Evolutionary conservation across 2,888 invertebrate species (phyloP).

Genomic region (Drosophila mimetica): DNA sequence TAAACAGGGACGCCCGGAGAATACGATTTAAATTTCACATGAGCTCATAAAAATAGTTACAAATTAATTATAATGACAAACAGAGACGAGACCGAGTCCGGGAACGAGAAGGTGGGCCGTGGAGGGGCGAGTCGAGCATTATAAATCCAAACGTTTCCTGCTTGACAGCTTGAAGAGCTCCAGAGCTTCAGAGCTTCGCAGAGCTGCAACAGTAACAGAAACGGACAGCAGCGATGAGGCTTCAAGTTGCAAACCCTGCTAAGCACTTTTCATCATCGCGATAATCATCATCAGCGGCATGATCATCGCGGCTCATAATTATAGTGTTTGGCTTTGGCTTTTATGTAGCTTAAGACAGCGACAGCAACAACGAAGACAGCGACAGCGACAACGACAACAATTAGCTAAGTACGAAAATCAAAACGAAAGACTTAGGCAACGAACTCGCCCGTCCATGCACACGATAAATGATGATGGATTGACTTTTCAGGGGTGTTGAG

Average conservation of each 20-base stretch:
- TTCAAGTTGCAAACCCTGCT: conserved; percentile 55
- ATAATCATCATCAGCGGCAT: conserved; percentile 39
- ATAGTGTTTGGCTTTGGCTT: conserved; percentile 72
- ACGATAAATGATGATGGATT: conserved; percentile 57
- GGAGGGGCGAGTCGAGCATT: conserved; percentile 47
- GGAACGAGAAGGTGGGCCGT: conserved; percentile 4
- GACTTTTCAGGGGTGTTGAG: conserved; percentile 25
- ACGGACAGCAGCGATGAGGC: conserved; percentile 56
- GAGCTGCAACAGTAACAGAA: conserved; percentile 30
- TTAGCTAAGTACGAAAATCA: conserved; percentile 75
- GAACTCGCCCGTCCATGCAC: conserved; percentile 52
- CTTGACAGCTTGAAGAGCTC: conserved; percentile 79
- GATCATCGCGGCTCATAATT: conserved; percentile 62
- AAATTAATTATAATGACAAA: conserved; percentile 80
- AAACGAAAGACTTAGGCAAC: conserved; percentile 78
- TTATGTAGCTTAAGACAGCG: conserved; percentile 66
- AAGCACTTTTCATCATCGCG: conserved; percentile 65
- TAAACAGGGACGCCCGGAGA: conserved; percentile 17
- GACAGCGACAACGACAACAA: conserved; percentile 67
- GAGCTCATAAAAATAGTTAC: conserved; percentile 81
- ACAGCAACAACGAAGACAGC: conserved; percentile 32
- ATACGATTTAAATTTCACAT: conserved; percentile 78
- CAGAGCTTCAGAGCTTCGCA: conserved; percentile 60
- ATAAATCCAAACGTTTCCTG: conserved; percentile 79
- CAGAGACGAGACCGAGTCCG: conserved; percentile 39